A percentile compares a stretch with the other conserved stretches of the same genome.
Conservation (phyloP, 1,140 invertebrate species). For the Aricia agestis region DNA sequence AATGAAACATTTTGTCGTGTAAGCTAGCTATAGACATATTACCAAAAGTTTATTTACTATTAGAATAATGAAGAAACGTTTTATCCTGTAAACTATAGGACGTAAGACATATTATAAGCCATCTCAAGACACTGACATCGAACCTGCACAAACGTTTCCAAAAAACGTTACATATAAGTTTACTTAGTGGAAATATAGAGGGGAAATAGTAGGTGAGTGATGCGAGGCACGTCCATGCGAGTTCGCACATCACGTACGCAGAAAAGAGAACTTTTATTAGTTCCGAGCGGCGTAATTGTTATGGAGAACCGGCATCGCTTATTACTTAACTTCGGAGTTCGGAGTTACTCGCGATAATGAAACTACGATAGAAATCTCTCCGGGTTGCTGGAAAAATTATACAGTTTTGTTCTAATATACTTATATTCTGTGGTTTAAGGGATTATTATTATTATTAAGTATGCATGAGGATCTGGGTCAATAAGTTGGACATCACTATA, state of each 20-base stretch:
- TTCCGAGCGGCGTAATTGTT: slow-evolving; percentile 64
- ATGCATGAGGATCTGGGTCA: too few species aligned
- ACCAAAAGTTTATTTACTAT: too few species aligned
- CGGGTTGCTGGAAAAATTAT: too few species aligned
- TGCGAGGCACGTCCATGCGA: slow-evolving; percentile 59
- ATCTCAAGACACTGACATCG: too few species aligned
- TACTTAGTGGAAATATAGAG: slow-evolving; percentile 43
- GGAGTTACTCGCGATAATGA: slow-evolving; percentile 32
- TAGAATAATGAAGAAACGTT: too few species aligned
- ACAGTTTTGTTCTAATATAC: too few species aligned
- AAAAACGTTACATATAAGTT: slow-evolving; percentile 5
- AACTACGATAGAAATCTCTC: slow-evolving; percentile 23
- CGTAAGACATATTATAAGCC: too few species aligned
- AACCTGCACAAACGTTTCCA: neutral
- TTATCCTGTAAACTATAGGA: too few species aligned
- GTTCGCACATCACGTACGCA: slow-evolving; percentile 58
- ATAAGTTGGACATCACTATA: neutral
- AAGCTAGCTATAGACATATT: too few species aligned
- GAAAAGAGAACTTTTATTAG: slow-evolving; percentile 68
- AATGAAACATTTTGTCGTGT: too few species aligned
- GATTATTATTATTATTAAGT: too few species aligned
- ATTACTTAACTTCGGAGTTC: slow-evolving; percentile 61
- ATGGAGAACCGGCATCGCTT: slow-evolving; percentile 56
- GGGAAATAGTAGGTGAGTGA: slow-evolving; percentile 42
- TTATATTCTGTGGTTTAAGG: too few species aligned